These are phyloP conservation scores for Phortica magna DNA, from an alignment of 2,888 invertebrate species.

Conservation along the genomic window DNA sequence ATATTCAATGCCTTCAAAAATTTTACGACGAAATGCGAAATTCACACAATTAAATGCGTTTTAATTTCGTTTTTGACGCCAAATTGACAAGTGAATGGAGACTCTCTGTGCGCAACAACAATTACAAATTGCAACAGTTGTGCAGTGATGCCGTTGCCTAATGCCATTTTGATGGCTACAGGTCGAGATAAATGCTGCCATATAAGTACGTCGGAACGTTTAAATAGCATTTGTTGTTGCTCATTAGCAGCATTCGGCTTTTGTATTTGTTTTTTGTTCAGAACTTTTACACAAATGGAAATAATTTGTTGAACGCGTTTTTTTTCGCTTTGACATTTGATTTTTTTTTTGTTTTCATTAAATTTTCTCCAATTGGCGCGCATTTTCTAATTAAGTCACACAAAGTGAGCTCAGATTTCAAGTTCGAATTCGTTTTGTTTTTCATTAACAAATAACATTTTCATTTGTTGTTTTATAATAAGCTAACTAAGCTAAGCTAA, in stretches of 20 bases:
- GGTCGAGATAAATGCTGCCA: no score
- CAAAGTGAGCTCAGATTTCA: conserved; percentile 14
- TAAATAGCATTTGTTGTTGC: no score
- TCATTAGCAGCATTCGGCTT: background rate
- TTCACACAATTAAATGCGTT: background rate
- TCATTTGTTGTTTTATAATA: background rate
- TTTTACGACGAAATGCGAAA: background rate
- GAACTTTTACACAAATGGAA: background rate
- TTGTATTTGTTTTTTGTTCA: background rate
- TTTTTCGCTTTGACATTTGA: background rate
- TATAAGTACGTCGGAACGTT: no score
- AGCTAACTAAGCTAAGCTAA: no score
- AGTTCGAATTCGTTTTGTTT: conserved; percentile 5
- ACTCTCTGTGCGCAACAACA: no score
- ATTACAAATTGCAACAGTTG: conserved; percentile 4
- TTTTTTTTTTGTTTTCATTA: conserved; percentile 1
- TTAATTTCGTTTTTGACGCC: conserved; percentile 5
- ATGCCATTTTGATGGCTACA: no score
- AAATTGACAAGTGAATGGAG: background rate
- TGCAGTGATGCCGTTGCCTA: background rate
- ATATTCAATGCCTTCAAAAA: background rate
- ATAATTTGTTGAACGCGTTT: background rate
- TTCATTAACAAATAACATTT: background rate
- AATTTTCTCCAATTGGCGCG: background rate
- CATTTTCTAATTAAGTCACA: conserved; percentile 5